Conservation (phyloP, 1,140 invertebrate species). For the Telenomus remus region DNA sequence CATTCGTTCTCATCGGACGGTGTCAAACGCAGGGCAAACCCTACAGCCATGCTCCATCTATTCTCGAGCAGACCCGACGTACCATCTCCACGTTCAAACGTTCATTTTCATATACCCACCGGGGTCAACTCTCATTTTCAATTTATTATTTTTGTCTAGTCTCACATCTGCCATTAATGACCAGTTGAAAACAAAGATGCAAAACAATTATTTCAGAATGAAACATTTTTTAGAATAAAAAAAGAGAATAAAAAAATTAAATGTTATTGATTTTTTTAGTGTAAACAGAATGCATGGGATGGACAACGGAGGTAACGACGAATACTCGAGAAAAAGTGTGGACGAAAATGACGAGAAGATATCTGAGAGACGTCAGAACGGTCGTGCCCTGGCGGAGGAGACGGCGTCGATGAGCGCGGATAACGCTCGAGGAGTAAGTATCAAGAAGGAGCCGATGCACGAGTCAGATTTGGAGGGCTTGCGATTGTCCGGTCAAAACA, state of each 20-base stretch:
- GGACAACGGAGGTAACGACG: slow-evolving; percentile 66
- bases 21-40: slow-evolving; percentile 59
- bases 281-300: slow-evolving; percentile 72
- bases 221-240: neutral
- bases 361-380: slow-evolving; percentile 71
- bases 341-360: slow-evolving; percentile 65
- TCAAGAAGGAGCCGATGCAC: slow-evolving; percentile 62
- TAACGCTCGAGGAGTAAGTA: slow-evolving; percentile 32
- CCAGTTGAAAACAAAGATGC: neutral
- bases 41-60: slow-evolving; percentile 61
- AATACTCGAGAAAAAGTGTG: slow-evolving; percentile 61
- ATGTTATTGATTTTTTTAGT: slow-evolving; percentile 9
- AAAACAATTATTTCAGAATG: neutral
- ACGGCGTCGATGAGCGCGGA: slow-evolving; percentile 60
- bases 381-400: slow-evolving; percentile 70
- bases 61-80: slow-evolving; percentile 57
- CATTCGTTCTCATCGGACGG: slow-evolving; percentile 36
- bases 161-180: neutral
- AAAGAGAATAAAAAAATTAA: neutral
- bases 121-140: slow-evolving; percentile 7
- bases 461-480: slow-evolving; percentile 33
- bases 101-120: slow-evolving; percentile 39
- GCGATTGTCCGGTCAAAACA: slow-evolving; percentile 33
- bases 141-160: neutral
- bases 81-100: slow-evolving; percentile 30